Conservation (phyloP, 2,797 vertebrate species). For the Myotis planiceps region DNA sequence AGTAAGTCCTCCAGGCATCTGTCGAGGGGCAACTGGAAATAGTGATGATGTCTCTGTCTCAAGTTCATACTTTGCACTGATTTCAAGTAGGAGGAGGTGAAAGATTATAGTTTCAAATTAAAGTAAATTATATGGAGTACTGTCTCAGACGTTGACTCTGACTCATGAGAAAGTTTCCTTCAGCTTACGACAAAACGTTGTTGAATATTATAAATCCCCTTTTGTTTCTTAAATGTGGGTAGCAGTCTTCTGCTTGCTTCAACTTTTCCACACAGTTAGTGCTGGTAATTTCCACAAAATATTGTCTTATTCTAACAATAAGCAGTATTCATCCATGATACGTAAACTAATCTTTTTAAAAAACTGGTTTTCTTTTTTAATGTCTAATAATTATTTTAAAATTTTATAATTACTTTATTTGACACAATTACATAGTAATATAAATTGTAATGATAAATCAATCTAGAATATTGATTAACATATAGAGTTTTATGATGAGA, state of each 20-base stretch:
- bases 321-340: not conserved
- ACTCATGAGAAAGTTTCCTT: not conserved
- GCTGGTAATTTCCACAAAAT: constrained; percentile 12
- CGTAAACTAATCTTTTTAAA: not conserved
- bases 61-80: not conserved
- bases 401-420: constrained; percentile 8
- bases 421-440: not conserved
- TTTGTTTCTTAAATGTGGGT: not conserved
- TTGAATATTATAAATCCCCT: not conserved
- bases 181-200: not conserved
- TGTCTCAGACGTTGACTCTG: constrained; percentile 35
- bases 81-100: not conserved
- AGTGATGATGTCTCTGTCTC: not conserved
- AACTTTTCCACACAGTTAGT: not conserved
- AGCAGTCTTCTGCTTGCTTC: not conserved
- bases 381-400: constrained; percentile 10
- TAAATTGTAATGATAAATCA: constrained; percentile 45
- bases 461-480: not conserved
- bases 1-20: not conserved
- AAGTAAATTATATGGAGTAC: not conserved
- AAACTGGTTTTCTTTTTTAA: not conserved
- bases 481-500: not conserved
- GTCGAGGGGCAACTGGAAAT: not conserved
- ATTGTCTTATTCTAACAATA: not conserved
- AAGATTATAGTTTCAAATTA: not conserved